Conservation (phyloP, 2,113 vertebrate genomes). For the Hystrix cristata region DNA sequence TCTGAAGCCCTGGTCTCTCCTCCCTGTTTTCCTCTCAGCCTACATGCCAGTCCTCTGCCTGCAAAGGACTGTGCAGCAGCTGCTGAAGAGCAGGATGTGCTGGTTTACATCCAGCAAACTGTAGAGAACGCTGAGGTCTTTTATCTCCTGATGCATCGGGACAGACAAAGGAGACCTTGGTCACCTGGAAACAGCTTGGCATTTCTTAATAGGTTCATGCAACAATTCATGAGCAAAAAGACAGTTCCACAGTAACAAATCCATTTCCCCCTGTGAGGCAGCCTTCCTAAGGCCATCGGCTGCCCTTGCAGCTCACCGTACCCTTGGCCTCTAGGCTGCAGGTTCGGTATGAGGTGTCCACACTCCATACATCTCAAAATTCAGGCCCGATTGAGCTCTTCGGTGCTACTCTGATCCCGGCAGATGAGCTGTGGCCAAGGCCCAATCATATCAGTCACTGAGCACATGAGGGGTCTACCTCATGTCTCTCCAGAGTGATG, state of each 20-base stretch:
- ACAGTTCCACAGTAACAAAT: background rate
- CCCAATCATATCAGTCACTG: background rate
- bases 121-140: background rate
- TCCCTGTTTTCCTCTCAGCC: background rate
- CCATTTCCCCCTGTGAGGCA: background rate
- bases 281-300: background rate
- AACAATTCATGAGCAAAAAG: background rate
- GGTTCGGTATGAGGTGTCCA: background rate
- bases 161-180: background rate
- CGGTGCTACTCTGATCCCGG: background rate
- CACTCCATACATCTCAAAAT: background rate
- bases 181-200: conserved; percentile 14
- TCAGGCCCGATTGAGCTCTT: background rate
- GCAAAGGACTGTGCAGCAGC: background rate
- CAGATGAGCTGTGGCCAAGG: background rate
- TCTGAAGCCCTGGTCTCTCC: background rate
- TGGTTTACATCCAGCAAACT: background rate
- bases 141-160: background rate
- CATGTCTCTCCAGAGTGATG: background rate
- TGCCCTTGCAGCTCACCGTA: background rate
- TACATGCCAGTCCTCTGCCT: rapidly evolving
- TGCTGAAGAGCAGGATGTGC: background rate
- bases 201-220: conserved; percentile 32
- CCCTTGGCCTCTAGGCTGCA: background rate
- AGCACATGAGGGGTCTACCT: background rate